Base-by-base conservation (phyloP, 2,113 vertebrate species). In the Caranx melampygus region DNA sequence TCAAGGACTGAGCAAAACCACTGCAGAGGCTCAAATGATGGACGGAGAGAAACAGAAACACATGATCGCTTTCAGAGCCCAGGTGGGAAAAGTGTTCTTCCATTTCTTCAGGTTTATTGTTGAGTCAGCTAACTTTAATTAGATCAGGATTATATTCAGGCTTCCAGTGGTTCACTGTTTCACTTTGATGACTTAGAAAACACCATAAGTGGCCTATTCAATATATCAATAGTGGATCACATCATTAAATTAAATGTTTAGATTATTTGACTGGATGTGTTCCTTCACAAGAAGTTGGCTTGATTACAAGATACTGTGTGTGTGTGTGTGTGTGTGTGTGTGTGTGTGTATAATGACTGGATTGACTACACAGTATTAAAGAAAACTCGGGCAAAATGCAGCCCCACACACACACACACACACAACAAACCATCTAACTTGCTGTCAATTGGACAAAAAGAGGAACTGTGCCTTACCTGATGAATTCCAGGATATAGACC, bases 171-270 rank as follows among this genome's bases (percentile, higher is more conserved):
- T 26, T 26, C 26, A 26, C 26, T 26, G 26, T 26, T 26, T 26
- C 26, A 26, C 26, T 26, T 26, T 26, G 26, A 26, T 26, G 26
- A 26, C 26, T 26, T 26, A 26, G 26, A 26, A 26, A 26, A 26
- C 26, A 26, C 21, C 52, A 47, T 69, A 13, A 34, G 55, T 70
- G 21, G 21, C 69, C 12, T 45, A 37, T 59, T 70, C 31, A 75
- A 51, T 21, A 26, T 57, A 58, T 69, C 21, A 74, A 72, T 82
- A 72, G 59, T 82, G 68, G 57, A 40, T 31, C 47, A 64, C 60
- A 70, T 82, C 58, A 81, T 76, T 64, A 87, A 45, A 33, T 52
- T 15, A 64, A 73, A 85, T 70, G 45, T 70, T 63, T 54, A 42
- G 15, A 69, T 81, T 60, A 70, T 61, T 45, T 71, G 52, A 60